A percentile compares a stretch with the other conserved stretches of the same genome.
Conservation (phyloP, 1,140 invertebrate species). For the Aphis craccivora region DNA sequence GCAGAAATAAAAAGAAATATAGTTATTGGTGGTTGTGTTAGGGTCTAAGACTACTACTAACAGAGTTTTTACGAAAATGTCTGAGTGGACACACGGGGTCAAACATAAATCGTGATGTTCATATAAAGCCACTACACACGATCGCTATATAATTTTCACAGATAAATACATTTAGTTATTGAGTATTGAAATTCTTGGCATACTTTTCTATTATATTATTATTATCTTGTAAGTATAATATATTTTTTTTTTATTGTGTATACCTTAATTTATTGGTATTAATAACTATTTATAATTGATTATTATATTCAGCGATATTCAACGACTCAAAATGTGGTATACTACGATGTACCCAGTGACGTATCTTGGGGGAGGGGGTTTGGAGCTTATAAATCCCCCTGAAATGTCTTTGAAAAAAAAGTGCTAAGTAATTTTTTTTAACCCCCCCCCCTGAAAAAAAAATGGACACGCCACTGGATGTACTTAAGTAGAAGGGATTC, state of each 20-base stretch:
- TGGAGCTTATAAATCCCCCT: too few relatives aligned
- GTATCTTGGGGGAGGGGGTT: too few relatives aligned
- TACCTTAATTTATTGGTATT: neutral
- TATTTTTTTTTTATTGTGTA: neutral
- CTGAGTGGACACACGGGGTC: neutral
- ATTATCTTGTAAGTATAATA: neutral
- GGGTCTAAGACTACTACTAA: too few relatives aligned
- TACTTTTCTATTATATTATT: neutral
- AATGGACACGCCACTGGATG: too few relatives aligned
- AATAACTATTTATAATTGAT: neutral
- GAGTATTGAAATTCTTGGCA: neutral
- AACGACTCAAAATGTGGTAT: neutral
- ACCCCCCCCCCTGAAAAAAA: too few relatives aligned
- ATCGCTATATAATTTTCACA: neutral
- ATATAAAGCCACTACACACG: neutral
- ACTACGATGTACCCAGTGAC: neutral
- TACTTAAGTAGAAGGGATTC: too few relatives aligned
- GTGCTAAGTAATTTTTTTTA: too few relatives aligned
- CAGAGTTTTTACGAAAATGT: neutral
- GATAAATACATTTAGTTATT: neutral
- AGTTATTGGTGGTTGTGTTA: neutral
- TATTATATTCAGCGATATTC: neutral
- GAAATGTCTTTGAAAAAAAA: too few relatives aligned
- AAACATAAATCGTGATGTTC: slow-evolving; percentile 14
- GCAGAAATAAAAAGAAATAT: neutral